Evolutionary conservation across 2,797 vertebrate species (phyloP), one percentile per base, ranked within the genome.

Genomic region (Sebastes iracundus): DNA sequence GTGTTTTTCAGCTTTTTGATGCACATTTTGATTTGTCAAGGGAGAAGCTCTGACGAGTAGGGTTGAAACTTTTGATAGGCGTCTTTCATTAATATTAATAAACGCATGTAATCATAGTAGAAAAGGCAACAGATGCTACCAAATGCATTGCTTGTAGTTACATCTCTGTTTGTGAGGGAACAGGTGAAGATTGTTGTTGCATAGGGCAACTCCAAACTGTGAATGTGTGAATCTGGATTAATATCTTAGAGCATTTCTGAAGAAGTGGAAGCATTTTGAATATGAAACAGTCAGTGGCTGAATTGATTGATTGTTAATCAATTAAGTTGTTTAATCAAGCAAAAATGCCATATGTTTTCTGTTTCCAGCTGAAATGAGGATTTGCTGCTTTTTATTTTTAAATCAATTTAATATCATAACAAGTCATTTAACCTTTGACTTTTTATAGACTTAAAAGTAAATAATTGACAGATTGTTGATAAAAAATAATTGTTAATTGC

Each of bases 11-110:
- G 12, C 10, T 35, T 32, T 63, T 64, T 14, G 56, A 38, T 67
- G 7, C 25, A 75, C 16, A 7, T 77, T 66, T 79, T 64, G 16
- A 66, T 76, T 73, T 13, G 65, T 81, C 30, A 69, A 10, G 20
- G 32, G 10, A 6, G 32, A 46, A 18, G 28, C 49, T 71, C 27
- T 22, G 2, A 28, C 32, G 2, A 49, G 2, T 56, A n/a, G 23
- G 52, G 11, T 55, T 28, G 2, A 27, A 28, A 28, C 16, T 23
- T 23, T 42, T 46, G 22, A n/a, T 35, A 14, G 11, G 8, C 38
- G 60, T 46, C 22, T 13, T 58, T 3, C 22, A 22, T 32, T 53
- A 10, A 32, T 52, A 33, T 18, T 68, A 14, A 60, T 23, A 22
- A 56, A 58, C 6, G 20, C 28, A 53, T 12, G 13, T 32, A 25